Conservation (phyloP, 2,113 vertebrate species). For the Semicossyphus pulcher region DNA sequence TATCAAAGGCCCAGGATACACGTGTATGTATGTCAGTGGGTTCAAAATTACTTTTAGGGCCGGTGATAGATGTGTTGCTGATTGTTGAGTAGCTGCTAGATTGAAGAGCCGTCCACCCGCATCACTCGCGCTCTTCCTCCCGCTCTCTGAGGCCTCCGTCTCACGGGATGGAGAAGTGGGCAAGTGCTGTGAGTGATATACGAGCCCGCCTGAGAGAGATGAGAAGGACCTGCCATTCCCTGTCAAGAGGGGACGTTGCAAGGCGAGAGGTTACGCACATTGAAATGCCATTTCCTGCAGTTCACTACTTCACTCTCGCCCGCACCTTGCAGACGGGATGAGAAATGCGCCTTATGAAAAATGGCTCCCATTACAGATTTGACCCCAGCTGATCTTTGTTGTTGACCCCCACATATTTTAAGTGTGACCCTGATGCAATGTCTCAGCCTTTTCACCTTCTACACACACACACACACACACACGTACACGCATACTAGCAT, state of each 20-base stretch:
- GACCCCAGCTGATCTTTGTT: conserved; percentile 64
- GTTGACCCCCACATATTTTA: conserved; percentile 65
- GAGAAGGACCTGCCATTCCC: conserved; percentile 76
- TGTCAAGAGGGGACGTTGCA: conserved; percentile 58
- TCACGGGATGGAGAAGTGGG: conserved; percentile 52
- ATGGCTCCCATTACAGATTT: conserved; percentile 73
- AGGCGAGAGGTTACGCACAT: conserved; percentile 75
- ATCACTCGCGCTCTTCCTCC: conserved; percentile 38
- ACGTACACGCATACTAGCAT: neutral
- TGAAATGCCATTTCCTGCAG: conserved; percentile 73
- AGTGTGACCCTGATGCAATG: conserved; percentile 44
- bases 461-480: neutral
- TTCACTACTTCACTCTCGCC: conserved; percentile 50
- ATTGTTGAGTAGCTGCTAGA: conserved; percentile 70
- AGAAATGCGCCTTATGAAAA: conserved; percentile 74
- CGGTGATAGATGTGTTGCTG: conserved; percentile 65
- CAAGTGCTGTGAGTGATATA: conserved; percentile 71
- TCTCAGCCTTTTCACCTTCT: conserved; percentile 49
- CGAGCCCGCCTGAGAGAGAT: conserved; percentile 66
- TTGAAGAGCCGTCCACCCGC: conserved; percentile 59
- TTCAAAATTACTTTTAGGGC: conserved; percentile 64
- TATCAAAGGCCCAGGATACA: conserved; percentile 19
- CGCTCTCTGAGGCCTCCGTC: conserved; percentile 39
- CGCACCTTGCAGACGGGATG: conserved; percentile 17
- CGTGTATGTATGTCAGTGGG: conserved; percentile 42